phyloP scores from a whole-genome alignment of 2,888 invertebrate species.

The Perithous albicinctus region DNA sequence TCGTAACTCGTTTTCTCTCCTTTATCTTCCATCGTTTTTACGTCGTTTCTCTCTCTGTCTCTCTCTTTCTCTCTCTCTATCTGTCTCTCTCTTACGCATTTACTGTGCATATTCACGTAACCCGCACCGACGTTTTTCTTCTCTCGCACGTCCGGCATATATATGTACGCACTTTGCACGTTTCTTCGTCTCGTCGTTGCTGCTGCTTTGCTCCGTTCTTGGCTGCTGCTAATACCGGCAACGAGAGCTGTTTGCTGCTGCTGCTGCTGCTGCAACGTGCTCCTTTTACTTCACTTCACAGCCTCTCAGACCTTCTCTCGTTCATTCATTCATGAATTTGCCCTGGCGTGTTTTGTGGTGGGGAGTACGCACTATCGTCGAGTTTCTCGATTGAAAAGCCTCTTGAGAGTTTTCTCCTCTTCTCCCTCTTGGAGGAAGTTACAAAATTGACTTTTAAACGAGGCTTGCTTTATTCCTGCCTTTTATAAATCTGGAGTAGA shows the following conservation, averaged over 20 bases:
- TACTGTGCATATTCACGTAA: constrained; percentile 53
- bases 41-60: too few species aligned
- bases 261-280: constrained; percentile 9
- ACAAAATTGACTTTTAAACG: background rate
- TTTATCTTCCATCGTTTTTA: background rate
- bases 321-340: constrained; percentile 77
- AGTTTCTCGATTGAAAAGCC: background rate
- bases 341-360: constrained; percentile 1
- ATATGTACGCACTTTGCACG: constrained; percentile 38
- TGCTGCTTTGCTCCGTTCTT: background rate
- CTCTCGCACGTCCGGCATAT: constrained; percentile 31
- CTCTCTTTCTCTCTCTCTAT: too few species aligned
- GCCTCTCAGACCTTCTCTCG: constrained; percentile 55
- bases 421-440: constrained; percentile 4
- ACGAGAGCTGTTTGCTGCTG: background rate
- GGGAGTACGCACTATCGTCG: constrained; percentile 43
- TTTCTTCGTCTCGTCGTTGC: constrained; percentile 26
- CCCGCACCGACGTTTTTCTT: constrained; percentile 43
- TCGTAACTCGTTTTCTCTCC: constrained; percentile 1
- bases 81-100: background rate
- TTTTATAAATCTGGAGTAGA: too few species aligned
- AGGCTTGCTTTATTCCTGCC: too few species aligned
- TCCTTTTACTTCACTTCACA: constrained; percentile 43
- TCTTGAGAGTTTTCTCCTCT: constrained; percentile 2
- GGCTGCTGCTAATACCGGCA: constrained; percentile 22